phyloP scores from a whole-genome alignment of 2,888 invertebrate genomes.

The Ennomos quercinarius region DNA sequence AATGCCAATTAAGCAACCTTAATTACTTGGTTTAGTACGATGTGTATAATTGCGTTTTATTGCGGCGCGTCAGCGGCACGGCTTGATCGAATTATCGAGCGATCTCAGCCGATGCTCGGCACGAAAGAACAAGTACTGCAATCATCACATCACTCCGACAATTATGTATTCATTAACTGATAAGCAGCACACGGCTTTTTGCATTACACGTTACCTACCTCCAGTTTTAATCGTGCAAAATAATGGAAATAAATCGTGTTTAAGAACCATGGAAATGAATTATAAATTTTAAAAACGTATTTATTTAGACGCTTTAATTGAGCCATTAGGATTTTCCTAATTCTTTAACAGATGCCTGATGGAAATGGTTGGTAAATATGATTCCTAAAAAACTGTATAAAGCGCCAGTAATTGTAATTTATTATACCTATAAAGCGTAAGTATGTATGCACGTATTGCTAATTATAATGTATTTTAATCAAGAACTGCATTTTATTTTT shows the following conservation, averaged over 20 bases:
- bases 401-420: slow-evolving; percentile 12
- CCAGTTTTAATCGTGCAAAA: slow-evolving; percentile 9
- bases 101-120: slow-evolving; percentile 41
- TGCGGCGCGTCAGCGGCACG: slow-evolving; percentile 50
- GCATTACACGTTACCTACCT: slow-evolving; percentile 19
- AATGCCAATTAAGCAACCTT: slow-evolving; percentile 53
- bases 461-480: slow-evolving; percentile 26
- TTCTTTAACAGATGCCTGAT: slow-evolving; percentile 13
- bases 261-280: slow-evolving; percentile 25
- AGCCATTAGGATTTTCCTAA: slow-evolving; percentile 31
- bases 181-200: slow-evolving; percentile 28
- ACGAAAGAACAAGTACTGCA: slow-evolving; percentile 37
- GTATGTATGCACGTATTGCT: slow-evolving; percentile 15
- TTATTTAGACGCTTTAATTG: slow-evolving; percentile 25
- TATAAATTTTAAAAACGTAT: slow-evolving; percentile 21
- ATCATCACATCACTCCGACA: slow-evolving; percentile 44
- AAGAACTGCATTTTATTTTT: slow-evolving; percentile 21
- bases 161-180: slow-evolving; percentile 45
- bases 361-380: slow-evolving; percentile 1
- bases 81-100: slow-evolving; percentile 55
- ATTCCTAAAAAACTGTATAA: slow-evolving; percentile 13
- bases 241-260: slow-evolving; percentile 21
- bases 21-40: slow-evolving; percentile 53
- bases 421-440: slow-evolving; percentile 8
- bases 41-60: slow-evolving; percentile 62